Percentiles rank a stretch among this genome's conserved stretches.
These are phyloP conservation scores for Drosophila obscura DNA, from an alignment of 1,140 invertebrate species.

Conservation along the genomic window DNA sequence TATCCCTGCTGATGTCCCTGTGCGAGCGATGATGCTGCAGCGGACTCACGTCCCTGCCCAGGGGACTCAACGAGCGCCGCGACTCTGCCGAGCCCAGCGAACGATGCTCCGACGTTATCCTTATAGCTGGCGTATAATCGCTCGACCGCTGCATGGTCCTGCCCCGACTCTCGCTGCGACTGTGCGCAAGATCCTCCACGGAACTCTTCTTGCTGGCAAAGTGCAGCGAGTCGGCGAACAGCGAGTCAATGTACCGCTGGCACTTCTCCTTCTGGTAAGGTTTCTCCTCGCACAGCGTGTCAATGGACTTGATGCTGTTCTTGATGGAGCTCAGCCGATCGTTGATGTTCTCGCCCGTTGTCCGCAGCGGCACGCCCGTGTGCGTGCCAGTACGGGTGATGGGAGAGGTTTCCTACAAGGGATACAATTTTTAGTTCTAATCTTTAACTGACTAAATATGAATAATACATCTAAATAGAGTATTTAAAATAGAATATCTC, in stretches of 20 bases:
- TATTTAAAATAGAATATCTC: not conserved
- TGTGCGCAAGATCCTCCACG: constrained; percentile 62
- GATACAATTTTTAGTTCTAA: not conserved
- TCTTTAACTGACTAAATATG: no score
- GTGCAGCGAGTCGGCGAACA: constrained; percentile 71
- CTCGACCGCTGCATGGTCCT: constrained; percentile 29
- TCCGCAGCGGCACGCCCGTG: constrained; percentile 73
- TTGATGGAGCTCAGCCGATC: constrained; percentile 81
- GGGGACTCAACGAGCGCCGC: constrained; percentile 30
- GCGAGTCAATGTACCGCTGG: constrained; percentile 79
- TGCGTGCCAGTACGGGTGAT: constrained; percentile 77
- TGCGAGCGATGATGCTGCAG: constrained; percentile 74
- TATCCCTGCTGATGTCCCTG: constrained; percentile 70
- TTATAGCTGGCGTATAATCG: constrained; percentile 64
- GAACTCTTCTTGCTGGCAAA: constrained; percentile 73
- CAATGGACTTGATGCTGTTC: constrained; percentile 82
- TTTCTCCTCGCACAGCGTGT: constrained; percentile 79
- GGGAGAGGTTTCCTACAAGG: constrained; percentile 74
- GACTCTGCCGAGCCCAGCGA: constrained; percentile 73
- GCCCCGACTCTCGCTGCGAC: constrained; percentile 65
- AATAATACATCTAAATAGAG: not conserved
- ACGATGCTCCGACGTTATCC: constrained; percentile 73
- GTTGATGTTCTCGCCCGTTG: constrained; percentile 80
- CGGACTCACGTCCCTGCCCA: constrained; percentile 55
- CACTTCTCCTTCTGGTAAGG: constrained; percentile 80